Evolutionary conservation across 2,888 invertebrate species (phyloP).

Genomic region (Euzophera pinguis): DNA sequence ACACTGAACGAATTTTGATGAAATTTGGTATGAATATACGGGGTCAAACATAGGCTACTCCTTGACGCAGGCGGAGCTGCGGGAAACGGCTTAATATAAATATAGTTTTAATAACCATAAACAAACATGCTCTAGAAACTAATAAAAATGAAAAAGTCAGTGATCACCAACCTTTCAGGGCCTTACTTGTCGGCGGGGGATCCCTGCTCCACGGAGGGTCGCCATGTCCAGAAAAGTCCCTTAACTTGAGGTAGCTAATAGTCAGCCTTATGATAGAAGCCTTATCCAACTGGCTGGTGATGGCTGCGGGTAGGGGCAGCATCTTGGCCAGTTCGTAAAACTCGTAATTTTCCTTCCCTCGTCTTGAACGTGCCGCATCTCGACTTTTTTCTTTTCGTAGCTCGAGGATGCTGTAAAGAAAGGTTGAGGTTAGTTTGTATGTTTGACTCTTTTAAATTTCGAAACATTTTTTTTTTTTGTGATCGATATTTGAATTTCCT

Average conservation of each 20-base stretch:
- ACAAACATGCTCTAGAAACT: background rate
- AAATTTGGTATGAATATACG: too few species aligned
- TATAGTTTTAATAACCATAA: background rate
- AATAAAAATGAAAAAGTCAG: constrained; percentile 5
- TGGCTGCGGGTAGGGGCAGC: constrained; percentile 94
- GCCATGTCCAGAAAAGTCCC: constrained; percentile 97
- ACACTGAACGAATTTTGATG: too few species aligned
- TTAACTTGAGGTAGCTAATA: constrained; percentile 95
- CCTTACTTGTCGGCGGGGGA: constrained; percentile 87
- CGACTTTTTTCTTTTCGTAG: constrained; percentile 95
- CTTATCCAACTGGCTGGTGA: constrained; percentile 96
- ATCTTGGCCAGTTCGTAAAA: constrained; percentile 97
- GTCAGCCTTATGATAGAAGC: constrained; percentile 97
- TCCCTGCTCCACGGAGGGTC: constrained; percentile 97
- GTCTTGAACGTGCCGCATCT: constrained; percentile 93
- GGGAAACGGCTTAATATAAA: too few species aligned
- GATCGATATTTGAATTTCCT: too few species aligned
- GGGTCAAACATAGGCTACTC: too few species aligned
- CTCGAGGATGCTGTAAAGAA: constrained; percentile 90
- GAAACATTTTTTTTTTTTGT: too few species aligned
- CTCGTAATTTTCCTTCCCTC: constrained; percentile 97
- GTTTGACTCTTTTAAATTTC: background rate
- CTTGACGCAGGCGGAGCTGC: too few species aligned
- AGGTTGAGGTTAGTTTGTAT: constrained; percentile 33
- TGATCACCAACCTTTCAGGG: constrained; percentile 84